A percentile compares a stretch with the other conserved stretches of the same genome.
Evolutionary conservation across 2,113 vertebrate genomes (phyloP).

Genomic region (Euleptes europaea): DNA sequence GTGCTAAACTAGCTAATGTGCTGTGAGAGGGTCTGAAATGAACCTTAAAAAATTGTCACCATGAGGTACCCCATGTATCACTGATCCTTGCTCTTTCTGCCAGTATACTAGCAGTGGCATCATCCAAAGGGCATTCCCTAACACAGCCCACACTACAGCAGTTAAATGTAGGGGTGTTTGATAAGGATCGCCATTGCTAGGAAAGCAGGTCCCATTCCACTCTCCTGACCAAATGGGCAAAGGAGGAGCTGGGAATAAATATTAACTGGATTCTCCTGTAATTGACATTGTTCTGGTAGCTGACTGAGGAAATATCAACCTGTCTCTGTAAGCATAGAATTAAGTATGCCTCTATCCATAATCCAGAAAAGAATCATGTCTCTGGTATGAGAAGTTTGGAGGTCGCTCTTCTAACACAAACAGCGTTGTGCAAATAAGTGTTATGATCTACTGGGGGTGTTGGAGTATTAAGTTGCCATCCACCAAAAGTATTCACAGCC

Average conservation of each 20-base stretch:
- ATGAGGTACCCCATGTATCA: background rate
- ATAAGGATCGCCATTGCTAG: background rate
- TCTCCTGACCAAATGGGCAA: background rate
- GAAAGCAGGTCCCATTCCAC: background rate
- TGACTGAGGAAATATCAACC: background rate
- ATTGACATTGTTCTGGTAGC: background rate
- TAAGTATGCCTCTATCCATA: background rate
- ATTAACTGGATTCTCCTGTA: background rate
- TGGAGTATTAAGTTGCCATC: slow-evolving; percentile 5
- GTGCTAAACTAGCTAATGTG: background rate
- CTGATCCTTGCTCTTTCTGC: background rate
- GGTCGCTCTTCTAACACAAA: background rate
- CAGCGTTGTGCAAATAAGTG: background rate
- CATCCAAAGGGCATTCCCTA: background rate
- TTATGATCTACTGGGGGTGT: background rate
- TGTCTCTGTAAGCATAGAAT: background rate
- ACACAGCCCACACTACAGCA: background rate
- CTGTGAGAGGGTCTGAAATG: background rate
- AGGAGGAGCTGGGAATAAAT: too few species aligned
- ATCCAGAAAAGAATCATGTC: background rate
- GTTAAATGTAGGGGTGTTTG: background rate
- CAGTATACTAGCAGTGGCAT: background rate
- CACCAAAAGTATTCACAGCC: background rate
- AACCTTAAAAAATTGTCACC: background rate
- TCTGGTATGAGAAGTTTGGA: background rate